phyloP scores from a whole-genome alignment of 2,113 vertebrate species.

The Pseudorasbora parva region DNA sequence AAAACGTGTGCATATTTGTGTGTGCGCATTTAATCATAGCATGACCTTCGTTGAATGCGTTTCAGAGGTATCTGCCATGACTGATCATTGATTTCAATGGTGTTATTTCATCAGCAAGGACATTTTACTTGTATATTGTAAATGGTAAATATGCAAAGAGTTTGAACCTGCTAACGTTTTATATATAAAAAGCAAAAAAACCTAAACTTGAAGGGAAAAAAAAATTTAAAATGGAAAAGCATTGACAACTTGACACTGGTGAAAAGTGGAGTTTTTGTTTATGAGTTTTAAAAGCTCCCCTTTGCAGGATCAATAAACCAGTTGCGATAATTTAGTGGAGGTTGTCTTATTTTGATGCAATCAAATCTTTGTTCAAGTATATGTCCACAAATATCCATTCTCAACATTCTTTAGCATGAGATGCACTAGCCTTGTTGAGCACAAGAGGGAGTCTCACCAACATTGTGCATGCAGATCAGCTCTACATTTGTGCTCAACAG shows the following conservation, averaged over 20 bases:
- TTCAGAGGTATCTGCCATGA: constrained; percentile 71
- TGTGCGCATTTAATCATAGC: constrained; percentile 67
- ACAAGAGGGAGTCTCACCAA: constrained; percentile 22
- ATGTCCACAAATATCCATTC: background rate
- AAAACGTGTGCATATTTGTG: constrained; percentile 58
- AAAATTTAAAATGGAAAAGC: constrained; percentile 3
- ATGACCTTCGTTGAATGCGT: constrained; percentile 86
- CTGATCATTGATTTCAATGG: constrained; percentile 64
- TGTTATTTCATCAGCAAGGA: constrained; percentile 62
- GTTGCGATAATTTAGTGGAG: constrained; percentile 26
- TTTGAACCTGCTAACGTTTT: constrained; percentile 63
- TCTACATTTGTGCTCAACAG: background rate
- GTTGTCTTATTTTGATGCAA: background rate
- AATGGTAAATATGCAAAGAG: constrained; percentile 70
- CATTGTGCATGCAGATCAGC: background rate
- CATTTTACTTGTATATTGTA: constrained; percentile 67
- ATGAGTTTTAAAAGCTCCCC: constrained; percentile 65
- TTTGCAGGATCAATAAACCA: constrained; percentile 69
- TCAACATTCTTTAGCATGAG: background rate
- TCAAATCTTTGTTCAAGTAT: background rate
- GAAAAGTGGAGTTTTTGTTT: constrained; percentile 61
- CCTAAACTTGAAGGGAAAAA: constrained; percentile 12
- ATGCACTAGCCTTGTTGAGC: background rate
- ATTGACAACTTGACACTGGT: constrained; percentile 48
- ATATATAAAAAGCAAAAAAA: constrained; percentile 44